Evolutionary conservation across 2,888 invertebrate genomes (phyloP), one percentile per base, ranked within the genome.

Genomic region (Ceraclea dissimilis): DNA sequence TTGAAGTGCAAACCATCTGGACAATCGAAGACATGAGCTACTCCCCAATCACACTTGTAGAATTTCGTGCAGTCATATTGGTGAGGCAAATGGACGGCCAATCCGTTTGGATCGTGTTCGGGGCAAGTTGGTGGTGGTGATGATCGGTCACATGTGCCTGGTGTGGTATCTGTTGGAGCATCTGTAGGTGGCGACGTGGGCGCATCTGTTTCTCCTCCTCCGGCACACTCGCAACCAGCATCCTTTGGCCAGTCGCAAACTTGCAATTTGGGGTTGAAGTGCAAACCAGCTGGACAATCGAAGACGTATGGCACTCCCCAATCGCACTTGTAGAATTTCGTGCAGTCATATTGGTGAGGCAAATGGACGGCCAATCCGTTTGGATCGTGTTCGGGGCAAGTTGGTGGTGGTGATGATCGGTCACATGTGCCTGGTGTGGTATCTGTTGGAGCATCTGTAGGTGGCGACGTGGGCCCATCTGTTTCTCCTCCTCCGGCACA

Each of bases 221-320:
- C 47, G 11, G 47, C 10, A 20, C 31, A 49, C 20, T 31, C 48
- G 26, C 59, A 60, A 8, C 65, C 65, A 17, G 65, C 65, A 44
- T 60, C 52, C 18, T 54, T 49, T 4, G 63, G 64, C 49, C 51
- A 65, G 54, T 65, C 66, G 26, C 65, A 66, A n/a, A 63, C 63
- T 46, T 63, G 61, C 49, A 62, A 20, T 8, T 17, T 21, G 1
- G 62, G 59, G 54, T 64, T 63, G 48, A 64, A 66, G 49, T 65
- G 62, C 11, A 64, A 56, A 13, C 57, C 61, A 17, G 21, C 49
- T n/a, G 65, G 63, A 56, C 66, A 66, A 16, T 59, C 52, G 26
- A 62, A 61, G 13, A 61, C 18, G 44, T 63, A 63, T 1, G 65
- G 57, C 8, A 59, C 58, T n/a, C 66, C 66, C 52, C 57, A 49